Base-by-base conservation (phyloP, 1,140 invertebrate genomes). In the Radopholus similis region DNA sequence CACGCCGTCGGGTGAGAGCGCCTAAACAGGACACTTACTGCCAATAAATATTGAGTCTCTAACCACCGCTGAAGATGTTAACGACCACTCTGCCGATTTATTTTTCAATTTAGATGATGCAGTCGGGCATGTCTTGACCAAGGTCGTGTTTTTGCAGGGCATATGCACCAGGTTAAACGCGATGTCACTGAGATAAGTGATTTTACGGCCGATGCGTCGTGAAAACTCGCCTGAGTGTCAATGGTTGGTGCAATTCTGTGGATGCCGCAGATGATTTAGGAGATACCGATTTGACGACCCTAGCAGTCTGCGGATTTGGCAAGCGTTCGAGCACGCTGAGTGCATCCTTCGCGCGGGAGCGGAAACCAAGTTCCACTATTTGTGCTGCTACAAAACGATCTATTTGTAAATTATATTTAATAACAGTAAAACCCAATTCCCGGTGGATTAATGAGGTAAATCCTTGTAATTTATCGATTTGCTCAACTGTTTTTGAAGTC, bases 291-390 rank as follows among this genome's bases (percentile, higher is more conserved):
- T 21, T 51, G n/a, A 3, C 13, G 23, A 51, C 30, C 9, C 44
- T 47, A 32, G 56, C 44, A 21, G 30, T 28, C 38, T 68, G 66
- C n/a, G 66, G 66, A 34, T 49, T 49, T 18, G 66, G 66, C 35
- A 68, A 37, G 1, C 66, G 42, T 32, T 68, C 66, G n/a, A 68
- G n/a, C 47, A 68, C 55, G 13, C 58, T 40, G 30, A 54, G 38
- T 18, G 63, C 66, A 62, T 68, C 66, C 23, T 44, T 28, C 13
- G 35, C 38, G 9, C 44, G 44, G 35, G 37, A 64, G 13, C 66
- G 64, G 37, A 56, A 68, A 26, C 66, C 47, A 34, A 68, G 53
- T 15, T 40, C 30, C 5, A 62, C 63, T 6, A 47, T 51, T 30
- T 68, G 55, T 13, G 21, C 49, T 28, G 37, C 63, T 64, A 38